Evolutionary conservation across 2,797 vertebrate species (phyloP), one percentile per base, ranked within the genome.

Genomic region (Otus scops): DNA sequence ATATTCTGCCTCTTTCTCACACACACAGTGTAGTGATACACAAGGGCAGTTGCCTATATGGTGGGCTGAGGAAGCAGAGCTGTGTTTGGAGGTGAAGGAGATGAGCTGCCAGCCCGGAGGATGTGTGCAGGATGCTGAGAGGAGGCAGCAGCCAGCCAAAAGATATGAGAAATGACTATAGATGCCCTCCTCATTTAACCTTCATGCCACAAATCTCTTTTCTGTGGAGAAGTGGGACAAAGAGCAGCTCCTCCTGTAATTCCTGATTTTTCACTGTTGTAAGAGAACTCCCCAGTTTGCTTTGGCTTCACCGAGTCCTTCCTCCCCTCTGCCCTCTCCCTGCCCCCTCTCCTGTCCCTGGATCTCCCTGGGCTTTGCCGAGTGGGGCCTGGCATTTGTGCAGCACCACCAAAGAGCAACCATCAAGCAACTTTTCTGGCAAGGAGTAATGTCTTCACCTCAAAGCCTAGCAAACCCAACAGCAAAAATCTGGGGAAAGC

Each of bases 101-200:
- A 28, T 32, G 59, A 94, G 32, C 89, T 85, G 27, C 86, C 14
- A 56, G 21, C 57, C 65, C 32, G 28, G 65, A 81, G 51, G 19
- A 79, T n/a, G 43, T 5, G 23, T 47, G 80, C 53, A 47, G 85
- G 68, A 59, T 0, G 0, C 17, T 32, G 63, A 87, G 70, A 91
- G 38, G 39, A 89, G 78, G 51, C 81, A 80, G 68, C 74, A 92
- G 64, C 22, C 83, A 90, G 59, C 16, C 68, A 63, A 48, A 34
- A 84, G 61, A 75, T 32, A 61, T 0, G 28, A 91, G 67, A 82
- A 87, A 82, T 82, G 7, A 34, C 56, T 53, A 51, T 56, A 60
- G 79, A 84, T 89, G 68, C 71, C 75, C 68, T 93, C 91, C 75
- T 69, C 87, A 92, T 85, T 89, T 78, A 91, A 89, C 74, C 74